Evolutionary conservation across 2,797 vertebrate genomes (phyloP).

Genomic region (Hirundo rustica): DNA sequence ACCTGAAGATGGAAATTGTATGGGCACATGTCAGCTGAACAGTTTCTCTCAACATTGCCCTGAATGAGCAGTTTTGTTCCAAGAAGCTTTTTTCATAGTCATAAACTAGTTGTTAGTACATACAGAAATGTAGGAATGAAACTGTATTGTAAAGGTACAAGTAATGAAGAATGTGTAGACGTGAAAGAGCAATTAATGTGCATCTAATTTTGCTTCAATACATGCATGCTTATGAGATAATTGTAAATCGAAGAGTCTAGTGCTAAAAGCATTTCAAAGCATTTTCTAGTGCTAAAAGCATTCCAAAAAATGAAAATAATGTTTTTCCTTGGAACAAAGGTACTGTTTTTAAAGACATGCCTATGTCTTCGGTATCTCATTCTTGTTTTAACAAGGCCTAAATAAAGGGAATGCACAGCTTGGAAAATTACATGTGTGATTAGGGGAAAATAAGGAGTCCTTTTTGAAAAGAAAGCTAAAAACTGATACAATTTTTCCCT

Average conservation of each 20-base stretch:
- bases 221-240: not conserved
- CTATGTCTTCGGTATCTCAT: not conserved
- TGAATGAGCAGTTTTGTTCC: not conserved
- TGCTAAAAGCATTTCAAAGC: not conserved
- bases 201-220: not conserved
- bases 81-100: not conserved
- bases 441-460: not conserved
- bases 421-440: not conserved
- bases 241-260: not conserved
- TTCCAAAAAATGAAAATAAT: not conserved
- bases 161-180: not conserved
- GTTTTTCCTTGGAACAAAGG: not conserved
- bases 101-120: not conserved
- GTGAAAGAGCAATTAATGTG: not conserved
- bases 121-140: not conserved
- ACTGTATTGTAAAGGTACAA: not conserved
- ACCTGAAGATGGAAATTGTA: not conserved
- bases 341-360: not conserved
- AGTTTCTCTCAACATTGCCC: not conserved
- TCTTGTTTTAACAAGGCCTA: not conserved
- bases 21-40: not conserved
- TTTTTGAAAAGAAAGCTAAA: not conserved
- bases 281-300: not conserved
- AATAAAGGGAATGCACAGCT: not conserved
- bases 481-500: not conserved